Evolutionary conservation across 2,113 vertebrate species (phyloP), one percentile per base, ranked within the genome.

Genomic region (Peromyscus polionotus): DNA sequence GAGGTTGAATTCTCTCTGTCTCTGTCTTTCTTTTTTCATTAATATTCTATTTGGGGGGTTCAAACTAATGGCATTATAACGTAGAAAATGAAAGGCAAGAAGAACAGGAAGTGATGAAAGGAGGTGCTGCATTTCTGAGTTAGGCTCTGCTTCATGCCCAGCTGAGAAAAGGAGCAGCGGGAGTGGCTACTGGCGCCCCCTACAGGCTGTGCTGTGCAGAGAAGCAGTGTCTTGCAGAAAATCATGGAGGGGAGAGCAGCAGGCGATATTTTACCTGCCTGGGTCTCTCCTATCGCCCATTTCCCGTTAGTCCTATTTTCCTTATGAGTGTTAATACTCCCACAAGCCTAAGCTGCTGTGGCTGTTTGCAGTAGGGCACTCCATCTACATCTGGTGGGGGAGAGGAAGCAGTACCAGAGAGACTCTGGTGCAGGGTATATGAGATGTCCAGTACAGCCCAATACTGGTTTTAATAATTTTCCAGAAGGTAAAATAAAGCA

Each of bases 21-120:
- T 76, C n/a, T n/a, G 16, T 86, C 28, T 83, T 68, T 91, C 42
- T 76, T 4, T 76, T 10, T 31, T 26, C 36, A 67, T 19, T 14
- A 24, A 63, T 39, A 70, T 73, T 97, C 96, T 96, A 96, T 96
- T 96, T 45, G 65, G 59, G 67, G 45, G 65, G 31, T 36, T 17
- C 33, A 94, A 79, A 85, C 36, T 33, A 39, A 42, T 33, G 51
- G 48, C 42, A 87, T 6, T 70, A 24, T 51, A 75, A 59, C 4
- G 57, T 13, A 93, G n/a, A 63, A 90, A 67, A 90, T 9, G 11
- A 42, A 19, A 57, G 51, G 70, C 45, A 92, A 65, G 39, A 14
- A 19, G 73, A 42, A 39, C 26, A 36, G 59, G 85, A 31, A 92
- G 57, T 22, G 45, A 1, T 36, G 16, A 33, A 57, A 1, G 16